Conservation (phyloP, 2,113 vertebrate species). For the Phrynosoma blainvillii region DNA sequence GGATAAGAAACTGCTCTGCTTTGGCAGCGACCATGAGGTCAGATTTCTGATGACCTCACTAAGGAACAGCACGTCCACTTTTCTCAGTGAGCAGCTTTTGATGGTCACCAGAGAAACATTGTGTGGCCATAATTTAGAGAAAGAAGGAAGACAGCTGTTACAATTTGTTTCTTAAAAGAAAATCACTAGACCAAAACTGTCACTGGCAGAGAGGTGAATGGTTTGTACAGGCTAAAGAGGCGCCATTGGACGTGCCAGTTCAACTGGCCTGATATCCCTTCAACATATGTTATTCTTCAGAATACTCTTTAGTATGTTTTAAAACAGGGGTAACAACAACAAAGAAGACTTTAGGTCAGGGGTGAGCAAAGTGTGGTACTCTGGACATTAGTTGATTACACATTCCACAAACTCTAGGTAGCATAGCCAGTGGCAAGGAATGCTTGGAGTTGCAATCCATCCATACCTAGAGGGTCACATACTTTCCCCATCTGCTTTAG, state of each 20-base stretch:
- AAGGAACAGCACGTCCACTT: constrained; percentile 41
- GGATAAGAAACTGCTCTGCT: constrained; percentile 54
- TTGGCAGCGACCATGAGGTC: constrained; percentile 39
- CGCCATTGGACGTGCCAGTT: background rate
- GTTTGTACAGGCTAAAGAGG: background rate
- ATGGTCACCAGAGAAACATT: constrained; percentile 39
- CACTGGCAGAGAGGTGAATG: background rate
- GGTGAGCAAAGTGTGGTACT: too few relatives aligned
- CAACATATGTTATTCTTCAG: background rate
- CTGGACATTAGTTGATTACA: too few relatives aligned
- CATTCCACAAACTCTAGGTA: too few relatives aligned
- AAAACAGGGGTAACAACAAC: background rate
- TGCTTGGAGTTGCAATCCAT: too few relatives aligned
- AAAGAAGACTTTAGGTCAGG: background rate
- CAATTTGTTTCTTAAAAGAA: constrained; percentile 43
- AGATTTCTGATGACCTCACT: constrained; percentile 59
- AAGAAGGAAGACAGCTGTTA: constrained; percentile 27
- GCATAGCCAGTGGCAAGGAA: too few relatives aligned
- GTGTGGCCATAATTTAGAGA: constrained; percentile 51
- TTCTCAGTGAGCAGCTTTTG: constrained; percentile 56
- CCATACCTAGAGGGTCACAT: too few relatives aligned
- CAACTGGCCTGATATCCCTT: background rate
- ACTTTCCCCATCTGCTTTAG: too few relatives aligned
- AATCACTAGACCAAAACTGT: constrained; percentile 26
- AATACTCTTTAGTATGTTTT: background rate